A percentile compares a stretch with the other conserved stretches of the same genome.
Conservation (phyloP, 2,113 vertebrate species). For the Pampusana beccarii region DNA sequence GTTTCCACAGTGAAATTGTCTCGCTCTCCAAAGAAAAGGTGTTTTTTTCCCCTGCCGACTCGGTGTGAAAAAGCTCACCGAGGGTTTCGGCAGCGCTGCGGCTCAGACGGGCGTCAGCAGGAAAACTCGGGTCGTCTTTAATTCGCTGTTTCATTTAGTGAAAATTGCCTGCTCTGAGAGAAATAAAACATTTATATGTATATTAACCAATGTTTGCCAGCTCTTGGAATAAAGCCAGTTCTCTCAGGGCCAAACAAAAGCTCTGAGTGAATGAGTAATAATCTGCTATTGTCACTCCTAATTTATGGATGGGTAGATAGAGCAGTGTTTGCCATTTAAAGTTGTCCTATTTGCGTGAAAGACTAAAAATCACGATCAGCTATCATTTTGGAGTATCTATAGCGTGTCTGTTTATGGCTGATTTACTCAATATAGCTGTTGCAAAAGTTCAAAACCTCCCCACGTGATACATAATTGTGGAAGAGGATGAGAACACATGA, state of each 20-base stretch:
- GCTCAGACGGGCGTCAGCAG: background rate
- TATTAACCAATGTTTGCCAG: slow-evolving; percentile 61
- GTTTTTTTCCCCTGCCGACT: slow-evolving; percentile 48
- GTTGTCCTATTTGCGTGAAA: slow-evolving; percentile 24
- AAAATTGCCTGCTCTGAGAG: slow-evolving; percentile 55
- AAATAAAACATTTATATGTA: slow-evolving; percentile 68
- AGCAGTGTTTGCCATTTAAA: slow-evolving; percentile 30
- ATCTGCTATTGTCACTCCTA: slow-evolving; percentile 33
- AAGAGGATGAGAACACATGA: background rate
- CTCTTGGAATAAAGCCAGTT: slow-evolving; percentile 44
- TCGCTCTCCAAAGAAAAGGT: slow-evolving; percentile 27
- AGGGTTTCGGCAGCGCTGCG: slow-evolving; percentile 4
- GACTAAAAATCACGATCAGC: background rate
- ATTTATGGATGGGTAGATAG: slow-evolving; percentile 34
- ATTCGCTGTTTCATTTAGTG: slow-evolving; percentile 43
- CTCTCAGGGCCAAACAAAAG: slow-evolving; percentile 33
- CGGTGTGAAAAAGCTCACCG: background rate
- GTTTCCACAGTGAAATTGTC: slow-evolving; percentile 36
- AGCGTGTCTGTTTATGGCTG: background rate
- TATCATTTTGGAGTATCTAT: background rate
- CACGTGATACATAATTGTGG: background rate
- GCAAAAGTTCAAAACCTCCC: background rate
- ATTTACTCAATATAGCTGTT: slow-evolving; percentile 5
- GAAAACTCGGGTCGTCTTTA: slow-evolving; percentile 31
- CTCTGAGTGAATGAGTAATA: slow-evolving; percentile 42